Conservation (phyloP, 2,888 invertebrate genomes). For the Onchidella celtica region DNA sequence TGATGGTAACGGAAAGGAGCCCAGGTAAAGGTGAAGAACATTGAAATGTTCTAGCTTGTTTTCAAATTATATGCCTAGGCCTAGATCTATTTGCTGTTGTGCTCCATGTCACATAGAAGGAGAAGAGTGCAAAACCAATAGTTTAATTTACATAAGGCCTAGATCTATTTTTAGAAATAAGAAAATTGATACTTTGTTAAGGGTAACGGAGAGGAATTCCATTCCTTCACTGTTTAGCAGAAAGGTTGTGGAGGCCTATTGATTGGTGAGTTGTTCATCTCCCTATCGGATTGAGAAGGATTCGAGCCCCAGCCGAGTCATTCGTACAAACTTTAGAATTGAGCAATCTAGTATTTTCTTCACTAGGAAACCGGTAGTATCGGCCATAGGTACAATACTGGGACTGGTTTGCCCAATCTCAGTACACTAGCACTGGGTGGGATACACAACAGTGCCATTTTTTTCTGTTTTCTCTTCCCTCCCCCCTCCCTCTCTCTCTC, state of each 20-base stretch:
- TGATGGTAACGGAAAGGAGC: not conserved
- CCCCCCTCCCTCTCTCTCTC: too few relatives aligned
- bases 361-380: not conserved
- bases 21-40: not conserved
- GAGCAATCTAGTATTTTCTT: not conserved
- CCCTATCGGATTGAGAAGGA: not conserved
- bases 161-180: not conserved
- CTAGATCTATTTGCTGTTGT: not conserved
- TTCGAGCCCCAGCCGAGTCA: not conserved
- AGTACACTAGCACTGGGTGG: not conserved
- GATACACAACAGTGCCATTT: too few relatives aligned
- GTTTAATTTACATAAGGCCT: not conserved
- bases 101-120: not conserved
- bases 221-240: not conserved
- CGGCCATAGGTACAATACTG: not conserved
- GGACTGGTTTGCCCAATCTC: not conserved
- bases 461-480: too few relatives aligned
- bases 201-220: not conserved
- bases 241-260: not conserved
- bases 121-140: not conserved
- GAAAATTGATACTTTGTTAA: not conserved
- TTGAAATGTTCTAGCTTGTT: not conserved
- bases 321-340: not conserved
- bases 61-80: too few relatives aligned
- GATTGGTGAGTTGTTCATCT: not conserved